Evolutionary conservation across 2,113 vertebrate genomes (phyloP).

Genomic region (Paramisgurnus dabryanus): DNA sequence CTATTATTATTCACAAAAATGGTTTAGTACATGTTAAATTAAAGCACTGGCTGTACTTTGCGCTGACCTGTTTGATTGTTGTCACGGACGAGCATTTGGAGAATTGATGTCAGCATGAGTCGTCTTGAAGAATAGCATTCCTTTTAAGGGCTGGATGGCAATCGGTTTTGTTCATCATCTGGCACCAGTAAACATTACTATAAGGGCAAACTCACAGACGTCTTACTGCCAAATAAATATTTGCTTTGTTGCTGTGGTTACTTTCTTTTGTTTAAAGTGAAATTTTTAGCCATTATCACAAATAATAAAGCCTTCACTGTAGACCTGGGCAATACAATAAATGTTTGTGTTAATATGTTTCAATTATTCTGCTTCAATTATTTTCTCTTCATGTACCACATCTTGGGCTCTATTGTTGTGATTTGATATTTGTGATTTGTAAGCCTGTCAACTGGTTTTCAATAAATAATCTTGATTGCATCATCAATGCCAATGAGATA

Average conservation of each 20-base stretch:
- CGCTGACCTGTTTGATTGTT: neutral
- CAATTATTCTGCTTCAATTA: too few relatives aligned
- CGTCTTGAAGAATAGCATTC: slow-evolving; percentile 28
- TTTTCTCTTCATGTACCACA: too few relatives aligned
- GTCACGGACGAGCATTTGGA: neutral
- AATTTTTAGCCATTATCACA: neutral
- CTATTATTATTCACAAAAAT: slow-evolving; percentile 1
- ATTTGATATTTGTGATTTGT: neutral
- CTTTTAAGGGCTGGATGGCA: slow-evolving; percentile 47
- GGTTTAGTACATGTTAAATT: neutral
- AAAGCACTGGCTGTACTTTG: neutral
- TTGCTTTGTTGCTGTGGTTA: neutral
- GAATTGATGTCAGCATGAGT: slow-evolving; percentile 8
- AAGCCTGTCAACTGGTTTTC: neutral
- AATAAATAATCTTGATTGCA: neutral
- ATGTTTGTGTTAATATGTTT: too few relatives aligned
- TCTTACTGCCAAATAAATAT: neutral
- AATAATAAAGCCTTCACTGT: neutral
- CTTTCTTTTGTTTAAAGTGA: neutral
- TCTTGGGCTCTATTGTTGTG: too few relatives aligned
- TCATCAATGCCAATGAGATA: neutral
- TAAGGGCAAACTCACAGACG: slow-evolving; percentile 7
- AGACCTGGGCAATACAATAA: too few relatives aligned
- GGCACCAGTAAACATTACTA: slow-evolving; percentile 25
- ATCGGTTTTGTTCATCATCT: slow-evolving; percentile 19